Conservation (phyloP, 2,888 invertebrate genomes). For the Marronus borbonicus region DNA sequence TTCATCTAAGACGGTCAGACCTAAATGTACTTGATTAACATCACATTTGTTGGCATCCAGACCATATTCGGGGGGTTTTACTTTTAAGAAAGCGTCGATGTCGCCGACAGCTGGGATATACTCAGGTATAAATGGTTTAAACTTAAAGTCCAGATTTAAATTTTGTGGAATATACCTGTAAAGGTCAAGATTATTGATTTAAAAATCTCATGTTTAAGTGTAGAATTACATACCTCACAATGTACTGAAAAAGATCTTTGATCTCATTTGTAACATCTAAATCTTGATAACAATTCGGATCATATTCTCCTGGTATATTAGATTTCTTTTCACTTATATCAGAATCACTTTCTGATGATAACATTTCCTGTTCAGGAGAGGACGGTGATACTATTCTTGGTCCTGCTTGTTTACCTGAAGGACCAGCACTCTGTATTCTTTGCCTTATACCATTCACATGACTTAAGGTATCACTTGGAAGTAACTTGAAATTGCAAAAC, state of each 20-base stretch:
- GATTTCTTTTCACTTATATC: constrained; percentile 60
- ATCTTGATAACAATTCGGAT: constrained; percentile 88
- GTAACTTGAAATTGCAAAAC: constrained; percentile 21
- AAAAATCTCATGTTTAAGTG: background rate
- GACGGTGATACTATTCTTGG: constrained; percentile 55
- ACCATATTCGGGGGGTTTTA: constrained; percentile 83
- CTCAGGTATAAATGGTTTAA: constrained; percentile 96
- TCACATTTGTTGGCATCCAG: constrained; percentile 62
- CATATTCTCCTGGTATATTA: constrained; percentile 75
- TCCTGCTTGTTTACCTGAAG: constrained; percentile 60
- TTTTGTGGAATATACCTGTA: constrained; percentile 92
- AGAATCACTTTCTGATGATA: constrained; percentile 63
- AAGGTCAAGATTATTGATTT: constrained; percentile 42
- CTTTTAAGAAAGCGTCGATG: constrained; percentile 98
- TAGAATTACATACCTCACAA: constrained; percentile 79
- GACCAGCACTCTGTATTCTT: constrained; percentile 57
- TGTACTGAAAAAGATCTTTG: constrained; percentile 94
- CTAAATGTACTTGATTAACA: constrained; percentile 69
- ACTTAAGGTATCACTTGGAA: constrained; percentile 40
- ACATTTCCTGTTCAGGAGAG: constrained; percentile 50
- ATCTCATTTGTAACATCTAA: constrained; percentile 87
- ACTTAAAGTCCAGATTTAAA: constrained; percentile 89
- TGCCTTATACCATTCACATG: constrained; percentile 50
- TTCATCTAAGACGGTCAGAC: constrained; percentile 91
- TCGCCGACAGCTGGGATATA: constrained; percentile 98